Evolutionary conservation across 1,140 invertebrate species (phyloP).

Genomic region (Teleogryllus occipitalis): DNA sequence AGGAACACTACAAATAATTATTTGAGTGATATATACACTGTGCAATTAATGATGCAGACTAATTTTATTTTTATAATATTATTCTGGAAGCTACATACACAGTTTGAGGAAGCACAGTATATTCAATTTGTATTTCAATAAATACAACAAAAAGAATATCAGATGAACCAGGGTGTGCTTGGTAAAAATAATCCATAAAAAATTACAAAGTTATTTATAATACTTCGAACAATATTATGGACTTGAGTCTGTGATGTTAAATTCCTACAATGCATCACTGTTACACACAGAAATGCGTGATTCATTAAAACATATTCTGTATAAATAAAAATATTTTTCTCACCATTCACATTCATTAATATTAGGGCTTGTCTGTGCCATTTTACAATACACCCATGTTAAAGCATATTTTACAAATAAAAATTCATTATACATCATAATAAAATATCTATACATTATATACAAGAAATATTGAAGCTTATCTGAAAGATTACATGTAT

Average conservation of each 20-base stretch:
- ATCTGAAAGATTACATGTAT: neutral
- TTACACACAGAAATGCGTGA: neutral
- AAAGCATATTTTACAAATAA: conserved; percentile 15
- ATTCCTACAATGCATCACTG: neutral
- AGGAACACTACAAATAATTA: neutral
- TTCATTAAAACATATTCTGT: neutral
- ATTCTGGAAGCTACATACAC: conserved; percentile 4
- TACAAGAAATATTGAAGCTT: conserved; percentile 10
- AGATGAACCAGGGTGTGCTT: neutral
- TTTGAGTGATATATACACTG: neutral
- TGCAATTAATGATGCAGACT: neutral
- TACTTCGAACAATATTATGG: neutral
- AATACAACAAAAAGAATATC: neutral
- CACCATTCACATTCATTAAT: conserved; percentile 1
- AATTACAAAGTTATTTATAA: neutral
- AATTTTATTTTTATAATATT: neutral
- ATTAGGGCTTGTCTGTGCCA: neutral
- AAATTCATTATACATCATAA: conserved; percentile 13
- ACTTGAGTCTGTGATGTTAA: neutral
- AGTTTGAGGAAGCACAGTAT: neutral
- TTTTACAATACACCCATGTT: conserved; percentile 11
- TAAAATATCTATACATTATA: conserved; percentile 16
- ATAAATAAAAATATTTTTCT: conserved; percentile 2
- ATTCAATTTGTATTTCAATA: neutral
- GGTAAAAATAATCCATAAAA: neutral